phyloP scores from a whole-genome alignment of 2,797 vertebrate species.

The Eulemur coronatus region DNA sequence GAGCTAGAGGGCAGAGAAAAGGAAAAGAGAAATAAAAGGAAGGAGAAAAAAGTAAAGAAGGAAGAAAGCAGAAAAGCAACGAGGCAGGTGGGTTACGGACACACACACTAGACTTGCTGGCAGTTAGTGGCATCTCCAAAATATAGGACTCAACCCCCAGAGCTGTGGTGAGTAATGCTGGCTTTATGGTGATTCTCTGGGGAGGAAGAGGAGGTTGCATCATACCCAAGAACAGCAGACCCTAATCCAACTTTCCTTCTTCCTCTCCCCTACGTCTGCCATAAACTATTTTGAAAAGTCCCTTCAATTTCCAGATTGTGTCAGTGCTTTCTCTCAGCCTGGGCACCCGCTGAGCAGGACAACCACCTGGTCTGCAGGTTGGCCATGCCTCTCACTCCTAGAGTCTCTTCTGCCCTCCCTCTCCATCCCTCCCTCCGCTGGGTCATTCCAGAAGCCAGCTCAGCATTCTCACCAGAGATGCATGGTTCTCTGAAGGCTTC shows the following conservation, averaged over 20 bases:
- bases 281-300: not conserved
- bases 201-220: not conserved
- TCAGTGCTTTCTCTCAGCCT: not conserved
- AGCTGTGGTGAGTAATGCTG: not conserved
- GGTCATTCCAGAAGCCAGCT: not conserved
- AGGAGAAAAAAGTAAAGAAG: not conserved
- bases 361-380: not conserved
- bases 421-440: not conserved
- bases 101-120: fast-evolving
- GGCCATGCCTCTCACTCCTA: not conserved
- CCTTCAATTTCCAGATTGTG: not conserved
- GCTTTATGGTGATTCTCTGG: not conserved
- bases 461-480: not conserved
- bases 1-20: not conserved
- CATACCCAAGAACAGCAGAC: not conserved
- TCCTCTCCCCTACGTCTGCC: not conserved
- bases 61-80: not conserved
- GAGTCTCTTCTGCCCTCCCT: not conserved
- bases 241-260: not conserved
- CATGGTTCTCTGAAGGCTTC: not conserved
- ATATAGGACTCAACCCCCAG: not conserved
- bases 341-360: not conserved
- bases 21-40: not conserved
- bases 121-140: not conserved
- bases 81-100: not conserved